phyloP scores from a whole-genome alignment of 2,797 vertebrate genomes.

The Atherinosoma microstoma region DNA sequence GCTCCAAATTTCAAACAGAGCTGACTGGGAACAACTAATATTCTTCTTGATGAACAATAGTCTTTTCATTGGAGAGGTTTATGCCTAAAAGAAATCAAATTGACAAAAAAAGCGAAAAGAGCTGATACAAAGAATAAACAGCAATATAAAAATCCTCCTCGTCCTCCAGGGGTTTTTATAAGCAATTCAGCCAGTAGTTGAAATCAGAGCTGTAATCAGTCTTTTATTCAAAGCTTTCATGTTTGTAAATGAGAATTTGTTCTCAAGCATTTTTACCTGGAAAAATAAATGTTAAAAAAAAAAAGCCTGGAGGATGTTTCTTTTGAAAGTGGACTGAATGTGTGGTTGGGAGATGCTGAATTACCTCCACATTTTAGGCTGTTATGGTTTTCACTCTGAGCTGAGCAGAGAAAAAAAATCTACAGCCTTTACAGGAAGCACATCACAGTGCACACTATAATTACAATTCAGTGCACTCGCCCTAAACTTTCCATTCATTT shows the following conservation, averaged over 20 bases:
- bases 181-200: not conserved
- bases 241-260: too few relatives aligned
- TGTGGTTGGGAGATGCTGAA: not conserved
- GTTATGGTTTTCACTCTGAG: not conserved
- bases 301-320: not conserved
- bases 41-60: not conserved
- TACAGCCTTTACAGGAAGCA: conserved; percentile 1
- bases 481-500: not conserved
- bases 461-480: conserved; percentile 17
- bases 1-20: not conserved
- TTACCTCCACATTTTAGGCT: conserved; percentile 2
- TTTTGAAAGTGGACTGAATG: not conserved
- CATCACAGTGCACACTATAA: not conserved
- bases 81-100: not conserved
- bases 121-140: not conserved
- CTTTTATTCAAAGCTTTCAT: not conserved
- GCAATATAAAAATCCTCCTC: not conserved
- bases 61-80: not conserved
- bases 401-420: not conserved
- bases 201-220: not conserved
- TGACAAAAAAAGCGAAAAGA: not conserved
- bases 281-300: too few relatives aligned
- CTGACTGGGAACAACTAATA: not conserved
- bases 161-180: not conserved
- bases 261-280: too few relatives aligned